phyloP scores from a whole-genome alignment of 2,113 vertebrate species.

The Guaruba guarouba region DNA sequence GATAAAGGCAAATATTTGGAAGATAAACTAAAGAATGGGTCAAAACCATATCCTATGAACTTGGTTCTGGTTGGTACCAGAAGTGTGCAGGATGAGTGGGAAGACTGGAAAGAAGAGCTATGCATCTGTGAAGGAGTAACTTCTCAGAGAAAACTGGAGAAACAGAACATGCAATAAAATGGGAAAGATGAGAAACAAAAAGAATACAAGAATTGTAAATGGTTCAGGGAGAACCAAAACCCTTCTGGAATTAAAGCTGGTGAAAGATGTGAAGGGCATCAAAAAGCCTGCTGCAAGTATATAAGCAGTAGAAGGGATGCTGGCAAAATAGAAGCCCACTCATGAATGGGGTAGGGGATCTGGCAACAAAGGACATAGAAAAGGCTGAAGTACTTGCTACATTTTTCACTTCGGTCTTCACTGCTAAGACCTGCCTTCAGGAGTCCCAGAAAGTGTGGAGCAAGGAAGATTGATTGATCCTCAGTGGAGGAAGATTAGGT shows the following conservation, averaged over 20 bases:
- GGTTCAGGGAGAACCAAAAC: background rate
- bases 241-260: background rate
- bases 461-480: background rate
- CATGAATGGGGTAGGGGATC: background rate
- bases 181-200: background rate
- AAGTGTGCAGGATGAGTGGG: background rate
- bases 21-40: background rate
- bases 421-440: accelerated
- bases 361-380: background rate
- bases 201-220: background rate
- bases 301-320: background rate
- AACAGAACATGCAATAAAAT: background rate
- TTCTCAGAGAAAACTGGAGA: background rate
- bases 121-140: background rate
- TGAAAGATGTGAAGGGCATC: background rate
- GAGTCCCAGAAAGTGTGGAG: background rate
- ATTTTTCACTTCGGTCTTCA: background rate
- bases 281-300: background rate
- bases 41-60: background rate
- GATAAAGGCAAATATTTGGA: background rate
- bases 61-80: background rate
- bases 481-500: background rate
- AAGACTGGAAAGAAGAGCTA: background rate
- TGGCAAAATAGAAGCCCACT: background rate
- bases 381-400: background rate